Conservation (phyloP, 2,797 vertebrate genomes). For the Pseudocheirus occidentalis region DNA sequence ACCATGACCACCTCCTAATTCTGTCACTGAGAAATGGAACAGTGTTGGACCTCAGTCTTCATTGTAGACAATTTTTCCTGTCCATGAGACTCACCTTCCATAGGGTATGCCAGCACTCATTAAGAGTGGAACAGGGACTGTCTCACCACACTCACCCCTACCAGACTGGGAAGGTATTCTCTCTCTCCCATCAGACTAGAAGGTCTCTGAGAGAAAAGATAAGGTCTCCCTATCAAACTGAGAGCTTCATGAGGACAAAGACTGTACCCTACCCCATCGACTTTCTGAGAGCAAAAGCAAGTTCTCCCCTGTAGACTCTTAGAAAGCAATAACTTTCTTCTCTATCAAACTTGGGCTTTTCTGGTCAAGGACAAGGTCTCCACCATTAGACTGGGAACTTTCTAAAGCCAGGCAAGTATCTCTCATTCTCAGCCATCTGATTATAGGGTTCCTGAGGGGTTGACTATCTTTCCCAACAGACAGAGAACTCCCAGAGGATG, state of each 20-base stretch:
- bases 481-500: neutral
- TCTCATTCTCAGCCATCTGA: neutral
- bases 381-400: neutral
- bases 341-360: constrained; percentile 11
- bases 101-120: neutral
- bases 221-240: constrained; percentile 11
- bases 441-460: neutral
- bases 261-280: neutral
- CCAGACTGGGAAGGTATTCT: neutral
- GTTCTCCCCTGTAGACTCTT: neutral
- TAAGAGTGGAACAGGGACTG: neutral
- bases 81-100: neutral
- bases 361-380: neutral
- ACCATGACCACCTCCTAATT: neutral
- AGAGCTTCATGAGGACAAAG: neutral
- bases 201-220: neutral
- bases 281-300: neutral
- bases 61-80: neutral
- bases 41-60: neutral
- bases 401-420: neutral
- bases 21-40: neutral
- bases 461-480: neutral
- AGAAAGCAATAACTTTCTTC: neutral
- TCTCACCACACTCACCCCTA: neutral
- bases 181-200: neutral